Evolutionary conservation across 2,113 vertebrate genomes (phyloP).

Genomic region (Tenebrosternarchus preto): DNA sequence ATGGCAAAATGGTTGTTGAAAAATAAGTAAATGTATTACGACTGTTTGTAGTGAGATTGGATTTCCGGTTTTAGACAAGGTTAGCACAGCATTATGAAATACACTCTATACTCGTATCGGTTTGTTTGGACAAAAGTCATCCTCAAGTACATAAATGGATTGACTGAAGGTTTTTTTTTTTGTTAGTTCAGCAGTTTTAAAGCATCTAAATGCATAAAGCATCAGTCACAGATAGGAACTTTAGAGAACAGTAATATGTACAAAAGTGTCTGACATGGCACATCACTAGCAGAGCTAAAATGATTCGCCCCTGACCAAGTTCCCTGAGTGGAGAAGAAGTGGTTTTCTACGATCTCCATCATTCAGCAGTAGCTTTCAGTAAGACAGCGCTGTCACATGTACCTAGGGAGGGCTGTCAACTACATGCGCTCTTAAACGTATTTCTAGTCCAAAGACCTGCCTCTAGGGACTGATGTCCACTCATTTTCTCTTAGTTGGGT

Average conservation of each 20-base stretch:
- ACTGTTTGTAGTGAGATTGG: background rate
- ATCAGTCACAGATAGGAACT: too few species aligned
- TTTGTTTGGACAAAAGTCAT: background rate
- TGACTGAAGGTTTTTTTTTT: too few species aligned
- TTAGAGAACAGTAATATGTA: background rate
- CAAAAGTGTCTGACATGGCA: background rate
- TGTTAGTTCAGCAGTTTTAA: background rate
- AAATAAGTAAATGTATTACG: background rate
- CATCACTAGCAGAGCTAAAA: constrained; percentile 1
- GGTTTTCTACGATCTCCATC: constrained; percentile 20
- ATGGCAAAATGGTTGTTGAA: background rate
- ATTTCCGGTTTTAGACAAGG: background rate
- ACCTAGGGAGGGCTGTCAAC: constrained; percentile 4
- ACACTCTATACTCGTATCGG: background rate
- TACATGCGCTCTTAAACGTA: background rate
- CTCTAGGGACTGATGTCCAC: background rate
- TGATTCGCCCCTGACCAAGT: constrained; percentile 11
- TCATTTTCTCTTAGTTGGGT: background rate
- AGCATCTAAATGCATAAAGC: background rate
- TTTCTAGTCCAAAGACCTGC: background rate
- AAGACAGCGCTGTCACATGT: constrained; percentile 27
- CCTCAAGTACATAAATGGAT: background rate
- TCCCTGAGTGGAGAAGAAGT: constrained; percentile 32
- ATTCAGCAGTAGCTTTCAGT: constrained; percentile 15
- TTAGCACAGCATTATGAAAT: background rate